Evolutionary conservation across 1,140 invertebrate species (phyloP), one percentile per base, ranked within the genome.

Genomic region (Lordiphosa stackelbergi): DNA sequence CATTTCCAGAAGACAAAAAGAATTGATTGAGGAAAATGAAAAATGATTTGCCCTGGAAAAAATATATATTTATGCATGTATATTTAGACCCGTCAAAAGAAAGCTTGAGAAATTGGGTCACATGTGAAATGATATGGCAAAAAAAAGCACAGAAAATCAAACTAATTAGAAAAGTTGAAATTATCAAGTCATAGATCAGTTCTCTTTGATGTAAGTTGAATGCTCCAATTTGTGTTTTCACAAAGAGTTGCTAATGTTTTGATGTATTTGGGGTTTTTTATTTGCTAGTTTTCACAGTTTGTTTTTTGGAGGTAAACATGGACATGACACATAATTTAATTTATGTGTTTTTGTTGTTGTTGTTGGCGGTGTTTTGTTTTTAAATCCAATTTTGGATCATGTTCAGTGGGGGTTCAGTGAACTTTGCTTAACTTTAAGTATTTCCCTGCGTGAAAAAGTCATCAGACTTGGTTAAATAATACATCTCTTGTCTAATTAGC

Each of bases 211-310:
- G 37, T 53, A 54, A 24, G 22, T 65, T 78, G 62, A 59, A 51
- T 69, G 66, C 64, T 65, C 61, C 37, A 61, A 53, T 68, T 59
- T 53, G 22, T 38, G 47, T 59, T 24, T 6, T 24, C 4, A 24
- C 5, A 24, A 5, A 24, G 22, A 47, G 68, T 77, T 71, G 62
- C 10, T 45, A 47, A 75, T 45, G 38, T 53, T 46, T 53, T 57
- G 22, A 61, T 52, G 47, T 58, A 70, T 52, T 59, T 37, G 59
- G 37, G 41, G 11, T 53, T 22, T 58, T 48, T 58, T 53, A 57
- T 62, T 77, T 57, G 72, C 72, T 75, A 71, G 75, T 77, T 75
- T 77, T 75, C 68, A 75, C 73, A 77, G 73, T 31, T 59, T 77
- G 53, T 46, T 35, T 53, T 53, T 59, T 52, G 69, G 38, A 51